Evolutionary conservation across 2,113 vertebrate species (phyloP).

Genomic region (Phalacrocorax brasilianus): DNA sequence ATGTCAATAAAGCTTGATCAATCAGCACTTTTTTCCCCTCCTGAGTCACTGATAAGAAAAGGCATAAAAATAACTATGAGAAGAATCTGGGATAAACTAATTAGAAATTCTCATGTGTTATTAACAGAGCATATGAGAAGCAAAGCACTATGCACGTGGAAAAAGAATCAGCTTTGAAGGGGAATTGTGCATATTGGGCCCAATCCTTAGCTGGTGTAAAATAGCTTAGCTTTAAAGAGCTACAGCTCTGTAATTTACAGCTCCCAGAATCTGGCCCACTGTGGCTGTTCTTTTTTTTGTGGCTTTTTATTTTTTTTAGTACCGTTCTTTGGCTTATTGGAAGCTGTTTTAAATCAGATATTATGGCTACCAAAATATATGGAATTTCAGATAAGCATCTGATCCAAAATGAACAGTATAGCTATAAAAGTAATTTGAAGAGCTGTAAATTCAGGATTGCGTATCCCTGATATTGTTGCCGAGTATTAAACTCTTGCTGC

Average conservation of each 20-base stretch:
- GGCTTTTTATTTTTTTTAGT: not conserved
- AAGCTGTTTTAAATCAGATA: conserved; percentile 34
- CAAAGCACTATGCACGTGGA: not conserved
- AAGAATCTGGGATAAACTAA: not conserved
- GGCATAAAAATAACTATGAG: conserved; percentile 1
- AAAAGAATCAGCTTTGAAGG: not conserved
- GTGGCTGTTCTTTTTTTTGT: not conserved
- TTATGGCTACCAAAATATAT: conserved; percentile 35
- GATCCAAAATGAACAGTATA: conserved; percentile 46
- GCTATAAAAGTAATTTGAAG: conserved; percentile 56
- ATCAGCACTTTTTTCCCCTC: conserved; percentile 8
- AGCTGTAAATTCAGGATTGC: conserved; percentile 52
- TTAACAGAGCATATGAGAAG: not conserved
- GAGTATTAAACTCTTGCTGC: conserved; percentile 48
- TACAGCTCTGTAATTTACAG: not conserved
- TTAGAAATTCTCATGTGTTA: not conserved
- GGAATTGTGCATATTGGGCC: not conserved
- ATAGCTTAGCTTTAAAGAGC: not conserved
- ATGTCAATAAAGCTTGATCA: conserved; percentile 59
- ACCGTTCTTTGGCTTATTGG: not conserved
- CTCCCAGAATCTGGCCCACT: not conserved
- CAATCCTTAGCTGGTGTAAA: not conserved
- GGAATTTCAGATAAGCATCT: conserved; percentile 53
- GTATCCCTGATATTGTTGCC: conserved; percentile 51
- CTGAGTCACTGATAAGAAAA: conserved; percentile 44